phyloP scores from a whole-genome alignment of 64 coral and sea anemone genomes.

The Trachythela sp. region DNA sequence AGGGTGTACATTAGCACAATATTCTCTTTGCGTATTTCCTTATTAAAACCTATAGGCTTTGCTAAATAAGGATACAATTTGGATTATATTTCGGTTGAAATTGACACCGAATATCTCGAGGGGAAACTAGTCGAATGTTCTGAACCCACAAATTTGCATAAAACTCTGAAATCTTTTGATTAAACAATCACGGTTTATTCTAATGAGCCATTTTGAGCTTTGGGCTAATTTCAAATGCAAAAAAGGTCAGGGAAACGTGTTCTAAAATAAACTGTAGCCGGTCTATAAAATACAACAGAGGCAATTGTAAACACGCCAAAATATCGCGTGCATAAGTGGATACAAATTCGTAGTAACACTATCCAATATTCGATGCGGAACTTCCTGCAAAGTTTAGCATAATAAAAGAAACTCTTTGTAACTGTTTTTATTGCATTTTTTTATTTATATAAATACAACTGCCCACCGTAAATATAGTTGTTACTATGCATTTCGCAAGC shows the following conservation, averaged over 20 bases:
- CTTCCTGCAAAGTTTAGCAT: too few relatives aligned
- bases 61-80: background rate
- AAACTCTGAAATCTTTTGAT: background rate
- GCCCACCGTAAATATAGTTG: too few relatives aligned
- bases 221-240: background rate
- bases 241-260: background rate
- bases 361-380: too few relatives aligned
- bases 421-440: too few relatives aligned
- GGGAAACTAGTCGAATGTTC: background rate
- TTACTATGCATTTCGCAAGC: too few relatives aligned
- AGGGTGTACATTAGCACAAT: too few relatives aligned
- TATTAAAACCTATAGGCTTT: background rate
- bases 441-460: too few relatives aligned
- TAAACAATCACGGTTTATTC: background rate
- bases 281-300: too few relatives aligned
- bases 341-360: too few relatives aligned
- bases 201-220: background rate
- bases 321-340: too few relatives aligned
- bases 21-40: background rate
- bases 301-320: too few relatives aligned
- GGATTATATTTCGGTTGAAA: background rate
- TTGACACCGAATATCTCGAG: background rate
- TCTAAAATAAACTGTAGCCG: background rate
- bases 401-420: too few relatives aligned
- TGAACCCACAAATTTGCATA: background rate